Base-by-base conservation (phyloP, 2,113 vertebrate species). In the Vulpes ferrilata region DNA sequence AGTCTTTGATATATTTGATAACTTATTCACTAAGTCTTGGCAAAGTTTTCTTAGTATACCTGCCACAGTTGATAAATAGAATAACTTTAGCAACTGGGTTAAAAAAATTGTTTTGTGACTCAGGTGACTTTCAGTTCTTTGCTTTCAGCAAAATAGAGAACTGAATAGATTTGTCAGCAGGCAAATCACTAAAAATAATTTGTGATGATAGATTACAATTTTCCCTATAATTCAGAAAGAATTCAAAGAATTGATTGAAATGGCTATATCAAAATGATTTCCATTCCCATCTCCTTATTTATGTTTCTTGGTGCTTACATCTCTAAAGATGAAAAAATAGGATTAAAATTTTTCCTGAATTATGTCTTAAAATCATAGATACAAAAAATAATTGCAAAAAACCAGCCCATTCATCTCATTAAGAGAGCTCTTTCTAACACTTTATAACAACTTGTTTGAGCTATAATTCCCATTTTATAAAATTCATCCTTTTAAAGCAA, bases 71-170 rank as follows among this genome's bases (percentile, higher is more conserved):
- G 35, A 57, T 55, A 43, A 92, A 73, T 35, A 43, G 35, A 93
- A 55, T 93, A 16, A 93, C 81, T 65, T 93, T 22, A 25, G 19
- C 71, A 43, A 92, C 22, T 55, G 16, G 65, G 3, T 62, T 8
- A 30, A 85, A 62, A 27, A 62, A 59, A 48, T 51, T 78, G 2
- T 57, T 78, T 64, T 64, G 57, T 1, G 38, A 38, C 48, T 86
- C 48, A 62, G 55, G 16, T 88, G 76, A 82, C 55, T 90, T 55
- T 19, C 23, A 64, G 23, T 83, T 81, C 78, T 76, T 60, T 25
- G 43, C 65, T 94, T 82, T 62, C n/a, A 74, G 43, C 57, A 90
- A 81, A 90, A 43, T n/a, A 83, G 86, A 90, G 79, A 76, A 57
- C 48, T 27, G 67, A 83, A 83, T n/a, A 55, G 59, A 57, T 76